Conservation (phyloP, 2,888 invertebrate genomes). For the Drosophila leonis region DNA sequence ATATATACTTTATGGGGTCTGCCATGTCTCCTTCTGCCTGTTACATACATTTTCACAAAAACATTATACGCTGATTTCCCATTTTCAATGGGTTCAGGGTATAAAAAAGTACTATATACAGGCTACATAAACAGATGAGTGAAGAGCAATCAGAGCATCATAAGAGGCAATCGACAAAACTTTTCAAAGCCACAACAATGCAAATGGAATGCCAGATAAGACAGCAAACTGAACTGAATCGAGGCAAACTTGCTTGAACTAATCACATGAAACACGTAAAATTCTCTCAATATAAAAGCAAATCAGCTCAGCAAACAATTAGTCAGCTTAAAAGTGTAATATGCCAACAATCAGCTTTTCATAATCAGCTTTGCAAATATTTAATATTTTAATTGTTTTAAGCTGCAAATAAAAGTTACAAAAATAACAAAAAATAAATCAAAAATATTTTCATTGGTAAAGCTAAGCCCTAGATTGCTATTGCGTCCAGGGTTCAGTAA, state of each 20-base stretch:
- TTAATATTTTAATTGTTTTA: neutral
- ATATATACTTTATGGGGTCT: too few species aligned
- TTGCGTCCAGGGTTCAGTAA: too few species aligned
- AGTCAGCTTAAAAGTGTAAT: neutral
- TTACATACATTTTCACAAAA: too few species aligned
- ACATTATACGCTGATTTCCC: too few species aligned
- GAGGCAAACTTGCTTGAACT: neutral
- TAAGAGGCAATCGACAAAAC: too few species aligned
- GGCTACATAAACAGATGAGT: neutral
- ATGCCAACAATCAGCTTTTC: neutral
- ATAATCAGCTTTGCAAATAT: too few species aligned
- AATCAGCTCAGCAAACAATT: neutral
- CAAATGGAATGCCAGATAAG: too few species aligned
- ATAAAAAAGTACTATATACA: too few species aligned
- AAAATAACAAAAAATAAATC: neutral
- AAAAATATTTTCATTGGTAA: neutral
- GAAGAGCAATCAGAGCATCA: neutral
- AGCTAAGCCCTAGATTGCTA: neutral
- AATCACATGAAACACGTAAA: neutral
- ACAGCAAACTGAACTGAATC: neutral
- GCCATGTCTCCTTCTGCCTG: too few species aligned
- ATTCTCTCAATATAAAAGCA: neutral
- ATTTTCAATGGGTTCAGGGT: too few species aligned
- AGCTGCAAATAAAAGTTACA: neutral
- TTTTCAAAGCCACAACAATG: too few species aligned